Base-by-base conservation (phyloP, 1,140 invertebrate genomes). In the Cyclina sinensis region DNA sequence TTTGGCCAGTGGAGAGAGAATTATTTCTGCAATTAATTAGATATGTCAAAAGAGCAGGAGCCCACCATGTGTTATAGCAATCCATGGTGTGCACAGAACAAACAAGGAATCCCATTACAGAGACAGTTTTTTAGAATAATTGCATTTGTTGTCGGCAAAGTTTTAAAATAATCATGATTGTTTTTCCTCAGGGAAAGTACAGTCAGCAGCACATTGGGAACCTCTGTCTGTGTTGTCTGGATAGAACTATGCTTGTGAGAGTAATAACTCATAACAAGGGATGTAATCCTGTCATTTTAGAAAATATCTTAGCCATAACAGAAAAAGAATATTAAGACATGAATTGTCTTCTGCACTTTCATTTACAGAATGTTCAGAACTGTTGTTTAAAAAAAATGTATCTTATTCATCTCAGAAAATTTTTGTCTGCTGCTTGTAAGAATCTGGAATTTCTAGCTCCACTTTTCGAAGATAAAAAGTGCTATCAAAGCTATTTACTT, bases 11-110 rank as follows among this genome's bases (percentile, higher is more conserved):
- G 1, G 65, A 70, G 43, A 30, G 62, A 35, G 48, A 57, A 84
- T 84, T 73, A 84, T 74, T 84, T 73, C 68, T 57, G 68, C 82
- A 73, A 84, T 84, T 84, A 73, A 84, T 84, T 74, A 39, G 68
- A 84, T 48, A 84, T 84, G 82, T 73, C 82, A 84, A 68, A 57
- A 70, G 32, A 70, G 65, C 65, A 70, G 32, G 35, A 14, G 65
- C 32, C 32, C 35, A 32, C 32, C 65, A 70, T 70, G 65, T 70
- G 65, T 35, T 70, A 39, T 35, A 62, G 57, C 57, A 14, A 70
- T 70, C 24, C 32, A 35, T 1, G 4, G 9, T 70, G 65, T 32
- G 37, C 32, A 16, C 1, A 27, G 65, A 70, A 39, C 65, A 70
- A 70, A 70, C 65, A 70, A n/a, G 37, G 27, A 37, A 70, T 37